Evolutionary conservation across 2,113 vertebrate genomes (phyloP).

Genomic region (Notechis scutatus): DNA sequence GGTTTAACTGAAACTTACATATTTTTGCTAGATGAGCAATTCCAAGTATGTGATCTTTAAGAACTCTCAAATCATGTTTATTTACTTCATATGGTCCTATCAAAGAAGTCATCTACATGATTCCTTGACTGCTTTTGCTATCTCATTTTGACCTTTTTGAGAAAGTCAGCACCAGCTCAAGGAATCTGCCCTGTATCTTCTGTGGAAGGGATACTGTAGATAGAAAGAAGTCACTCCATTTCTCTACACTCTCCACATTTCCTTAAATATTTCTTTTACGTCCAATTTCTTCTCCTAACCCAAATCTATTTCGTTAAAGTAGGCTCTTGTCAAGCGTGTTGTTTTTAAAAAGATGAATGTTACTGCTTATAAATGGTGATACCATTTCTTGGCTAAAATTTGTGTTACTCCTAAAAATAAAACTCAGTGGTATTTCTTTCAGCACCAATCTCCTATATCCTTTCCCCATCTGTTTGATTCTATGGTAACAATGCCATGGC

Average conservation of each 20-base stretch:
- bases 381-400: background rate
- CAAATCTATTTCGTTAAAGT: background rate
- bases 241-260: background rate
- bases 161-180: background rate
- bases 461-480: background rate
- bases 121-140: background rate
- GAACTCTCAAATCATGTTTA: background rate
- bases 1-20: background rate
- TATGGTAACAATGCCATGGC: background rate
- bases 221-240: background rate
- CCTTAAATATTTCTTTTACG: background rate
- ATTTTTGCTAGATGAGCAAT: background rate
- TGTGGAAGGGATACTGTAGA: background rate
- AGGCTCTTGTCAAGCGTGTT: background rate
- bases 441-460: background rate
- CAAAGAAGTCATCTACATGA: background rate
- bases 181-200: background rate
- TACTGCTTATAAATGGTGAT: background rate
- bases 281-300: background rate
- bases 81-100: background rate
- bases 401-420: background rate
- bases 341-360: background rate
- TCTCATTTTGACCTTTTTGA: background rate
- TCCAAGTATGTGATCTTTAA: background rate
- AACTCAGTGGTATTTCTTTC: background rate